Evolutionary conservation across 2,113 vertebrate species (phyloP), one percentile per base, ranked within the genome.

Genomic region (Eidolon helvum): DNA sequence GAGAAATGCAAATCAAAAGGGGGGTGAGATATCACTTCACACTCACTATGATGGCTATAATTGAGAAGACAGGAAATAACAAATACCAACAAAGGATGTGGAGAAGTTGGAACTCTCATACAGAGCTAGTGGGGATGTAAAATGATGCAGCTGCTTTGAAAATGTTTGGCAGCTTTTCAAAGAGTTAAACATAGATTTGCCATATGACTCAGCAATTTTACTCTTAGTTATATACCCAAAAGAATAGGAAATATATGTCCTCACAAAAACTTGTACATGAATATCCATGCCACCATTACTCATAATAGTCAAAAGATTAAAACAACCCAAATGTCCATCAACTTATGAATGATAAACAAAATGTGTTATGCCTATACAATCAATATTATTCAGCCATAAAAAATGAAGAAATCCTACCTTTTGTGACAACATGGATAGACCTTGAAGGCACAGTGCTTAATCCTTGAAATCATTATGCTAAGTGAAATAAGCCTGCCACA

Each of bases 401-500:
- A 84, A 85, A 57, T 88, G 4, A 96, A 91, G 43, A 79, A 40
- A 30, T 72, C 26, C 7, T 43, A 43, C n/a, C n/a, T n/a, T n/a
- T n/a, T 43, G 43, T 43, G 1, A 43, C 43, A 43, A 43, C 7
- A 43, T 43, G 43, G 43, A 43, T 43, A 43, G 8, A 43, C 43
- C 43, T 43, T 43, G n/a, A n/a, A n/a, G n/a, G n/a, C n/a, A n/a
- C n/a, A n/a, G n/a, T n/a, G n/a, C n/a, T n/a, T n/a, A n/a, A n/a
- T n/a, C 43, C 43, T 43, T 43, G 43, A 43, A 43, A 43, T 43
- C 43, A 43, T 63, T 65, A 68, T 45, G 33, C 74, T 77, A 74
- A 82, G 11, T 89, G 21, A 89, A 96, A 69, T 59, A 94, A 97
- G 38, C 30, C 30, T 92, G 19, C 77, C 85, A 92, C 1, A 65